Conservation (phyloP, 2,888 invertebrate genomes). For the Drosophila peninsularis region DNA sequence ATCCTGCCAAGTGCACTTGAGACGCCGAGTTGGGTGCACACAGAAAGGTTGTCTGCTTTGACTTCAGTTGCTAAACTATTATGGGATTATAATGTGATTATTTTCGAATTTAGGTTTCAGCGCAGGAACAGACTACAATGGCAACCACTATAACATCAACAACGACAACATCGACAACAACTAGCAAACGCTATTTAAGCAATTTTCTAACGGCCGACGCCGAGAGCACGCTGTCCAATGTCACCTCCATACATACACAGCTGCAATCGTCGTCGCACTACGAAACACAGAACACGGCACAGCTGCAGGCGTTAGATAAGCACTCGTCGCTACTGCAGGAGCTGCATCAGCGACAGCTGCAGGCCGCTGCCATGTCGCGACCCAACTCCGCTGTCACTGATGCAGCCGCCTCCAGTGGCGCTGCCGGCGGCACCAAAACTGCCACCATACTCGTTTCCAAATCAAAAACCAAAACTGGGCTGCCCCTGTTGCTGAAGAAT, state of each 20-base stretch:
- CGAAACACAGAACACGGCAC: conserved; percentile 76
- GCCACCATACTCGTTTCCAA: conserved; percentile 85
- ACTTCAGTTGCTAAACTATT: background rate
- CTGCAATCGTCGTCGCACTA: conserved; percentile 83
- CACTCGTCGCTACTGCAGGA: conserved; percentile 78
- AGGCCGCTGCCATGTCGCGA: conserved; percentile 43
- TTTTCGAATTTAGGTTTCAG: conserved; percentile 71
- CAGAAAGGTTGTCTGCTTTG: conserved; percentile 74
- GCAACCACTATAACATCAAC: conserved; percentile 51
- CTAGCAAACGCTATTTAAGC: conserved; percentile 77
- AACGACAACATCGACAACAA: conserved; percentile 63
- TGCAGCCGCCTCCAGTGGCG: conserved; percentile 38
- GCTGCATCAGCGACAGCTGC: conserved; percentile 71
- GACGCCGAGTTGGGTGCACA: conserved; percentile 82
- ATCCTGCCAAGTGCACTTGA: conserved; percentile 84
- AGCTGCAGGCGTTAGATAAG: conserved; percentile 76
- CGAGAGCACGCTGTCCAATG: conserved; percentile 84
- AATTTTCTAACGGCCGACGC: conserved; percentile 77
- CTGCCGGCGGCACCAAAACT: conserved; percentile 79
- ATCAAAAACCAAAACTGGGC: conserved; percentile 85
- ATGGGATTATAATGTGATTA: background rate
- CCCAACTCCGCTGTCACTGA: conserved; percentile 32
- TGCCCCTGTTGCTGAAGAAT: conserved; percentile 84
- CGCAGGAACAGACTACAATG: conserved; percentile 79
- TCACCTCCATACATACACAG: conserved; percentile 84